phyloP scores from a whole-genome alignment of 92 coral and sea anemone species.

The Umimayanthus kanabou region DNA sequence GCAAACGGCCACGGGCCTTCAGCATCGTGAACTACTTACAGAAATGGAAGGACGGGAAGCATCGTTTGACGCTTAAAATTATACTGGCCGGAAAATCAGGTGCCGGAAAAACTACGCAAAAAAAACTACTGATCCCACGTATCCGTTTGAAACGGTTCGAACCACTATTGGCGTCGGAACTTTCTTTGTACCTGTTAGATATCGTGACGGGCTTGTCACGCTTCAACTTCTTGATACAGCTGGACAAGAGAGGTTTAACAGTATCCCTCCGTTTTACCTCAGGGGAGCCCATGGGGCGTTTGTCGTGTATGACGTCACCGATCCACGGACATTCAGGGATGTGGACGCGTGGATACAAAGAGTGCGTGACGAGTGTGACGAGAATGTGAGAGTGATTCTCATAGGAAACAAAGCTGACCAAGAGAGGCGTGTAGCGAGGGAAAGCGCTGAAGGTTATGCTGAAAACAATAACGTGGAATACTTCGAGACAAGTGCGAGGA shows the following conservation, averaged over 20 bases:
- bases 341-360: constrained; percentile 36
- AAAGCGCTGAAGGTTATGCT: constrained; percentile 48
- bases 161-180: constrained; percentile 49
- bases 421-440: constrained; percentile 28
- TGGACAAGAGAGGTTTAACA: constrained; percentile 58
- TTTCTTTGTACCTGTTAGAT: constrained; percentile 40
- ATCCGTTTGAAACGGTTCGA: constrained; percentile 3
- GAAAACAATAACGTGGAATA: constrained; percentile 38
- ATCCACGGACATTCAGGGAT: constrained; percentile 8
- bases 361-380: constrained; percentile 40
- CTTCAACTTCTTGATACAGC: constrained; percentile 57
- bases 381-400: constrained; percentile 51
- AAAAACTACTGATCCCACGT: constrained; percentile 34
- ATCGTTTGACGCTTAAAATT: constrained; percentile 46
- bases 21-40: constrained; percentile 22
- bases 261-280: constrained; percentile 55
- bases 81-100: constrained; percentile 51
- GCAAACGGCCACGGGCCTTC: constrained; percentile 37
- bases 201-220: constrained; percentile 43
- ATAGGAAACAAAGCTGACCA: constrained; percentile 58
- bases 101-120: constrained; percentile 52
- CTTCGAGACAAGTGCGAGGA: constrained; percentile 62
- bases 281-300: constrained; percentile 66
- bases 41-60: constrained; percentile 42
- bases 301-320: constrained; percentile 56